Conservation (phyloP, 2,797 vertebrate genomes). For the Diceros bicornis region DNA sequence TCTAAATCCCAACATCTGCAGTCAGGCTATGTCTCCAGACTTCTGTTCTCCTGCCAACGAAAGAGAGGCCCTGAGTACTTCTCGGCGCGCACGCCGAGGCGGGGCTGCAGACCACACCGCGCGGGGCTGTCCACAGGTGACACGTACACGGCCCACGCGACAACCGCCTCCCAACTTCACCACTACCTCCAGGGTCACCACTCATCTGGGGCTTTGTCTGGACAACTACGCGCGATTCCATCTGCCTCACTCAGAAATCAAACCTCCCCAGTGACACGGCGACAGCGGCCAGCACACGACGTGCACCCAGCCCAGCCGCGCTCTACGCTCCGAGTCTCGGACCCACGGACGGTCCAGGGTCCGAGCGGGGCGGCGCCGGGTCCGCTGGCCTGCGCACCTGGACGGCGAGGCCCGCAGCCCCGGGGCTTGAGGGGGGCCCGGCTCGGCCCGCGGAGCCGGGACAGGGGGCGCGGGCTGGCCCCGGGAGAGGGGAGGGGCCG, state of each 20-base stretch:
- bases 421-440: neutral
- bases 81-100: neutral
- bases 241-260: neutral
- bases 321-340: neutral
- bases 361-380: too few relatives aligned
- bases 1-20: slow-evolving; percentile 66
- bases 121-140: neutral
- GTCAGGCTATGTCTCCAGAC: slow-evolving; percentile 65
- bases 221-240: neutral
- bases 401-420: neutral
- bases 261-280: neutral
- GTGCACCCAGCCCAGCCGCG: neutral
- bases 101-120: neutral
- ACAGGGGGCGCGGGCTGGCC: accelerated
- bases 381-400: neutral
- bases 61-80: neutral
- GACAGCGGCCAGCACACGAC: neutral
- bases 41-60: slow-evolving; percentile 59
- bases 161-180: neutral
- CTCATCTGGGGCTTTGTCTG: neutral
- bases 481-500: too few relatives aligned
- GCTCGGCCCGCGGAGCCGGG: neutral
- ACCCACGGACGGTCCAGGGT: neutral
- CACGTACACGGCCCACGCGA: neutral
- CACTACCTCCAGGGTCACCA: neutral